These are phyloP conservation scores for Simalia tracyae DNA, from an alignment of 2,797 vertebrate genomes.

Conservation along the genomic window DNA sequence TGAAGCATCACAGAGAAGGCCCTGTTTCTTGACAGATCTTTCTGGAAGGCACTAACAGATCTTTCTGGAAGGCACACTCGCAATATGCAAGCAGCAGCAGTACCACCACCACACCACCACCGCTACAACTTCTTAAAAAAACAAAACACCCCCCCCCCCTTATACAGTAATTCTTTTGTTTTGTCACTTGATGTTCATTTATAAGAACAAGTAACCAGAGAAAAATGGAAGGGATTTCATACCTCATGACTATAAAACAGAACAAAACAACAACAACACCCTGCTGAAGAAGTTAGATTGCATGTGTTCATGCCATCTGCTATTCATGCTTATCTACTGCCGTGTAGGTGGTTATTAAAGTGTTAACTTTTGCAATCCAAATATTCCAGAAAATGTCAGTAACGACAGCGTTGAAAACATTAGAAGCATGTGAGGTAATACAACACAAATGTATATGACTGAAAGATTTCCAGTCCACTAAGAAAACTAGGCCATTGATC, in stretches of 20 bases:
- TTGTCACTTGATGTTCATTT: background rate
- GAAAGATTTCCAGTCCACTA: background rate
- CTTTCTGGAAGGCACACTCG: background rate
- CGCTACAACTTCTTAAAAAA: background rate
- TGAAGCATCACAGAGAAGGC: background rate
- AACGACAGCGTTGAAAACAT: conserved; percentile 17
- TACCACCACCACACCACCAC: background rate
- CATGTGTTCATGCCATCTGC: conserved; percentile 53
- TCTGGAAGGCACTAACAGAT: no score
- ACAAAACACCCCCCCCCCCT: background rate
- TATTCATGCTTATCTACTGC: background rate
- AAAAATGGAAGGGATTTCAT: background rate
- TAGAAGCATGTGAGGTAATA: conserved; percentile 14
- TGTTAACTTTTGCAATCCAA: conserved; percentile 21
- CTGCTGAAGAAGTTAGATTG: background rate
- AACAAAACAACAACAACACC: background rate
- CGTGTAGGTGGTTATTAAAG: background rate
- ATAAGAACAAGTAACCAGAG: background rate
- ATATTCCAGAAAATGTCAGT: background rate
- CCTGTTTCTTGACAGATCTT: background rate
- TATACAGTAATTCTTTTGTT: background rate
- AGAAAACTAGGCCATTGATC: background rate
- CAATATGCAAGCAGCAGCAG: background rate
- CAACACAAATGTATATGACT: background rate
- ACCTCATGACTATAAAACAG: background rate